Conservation (phyloP, 2,797 vertebrate species). For the Morelia viridis region DNA sequence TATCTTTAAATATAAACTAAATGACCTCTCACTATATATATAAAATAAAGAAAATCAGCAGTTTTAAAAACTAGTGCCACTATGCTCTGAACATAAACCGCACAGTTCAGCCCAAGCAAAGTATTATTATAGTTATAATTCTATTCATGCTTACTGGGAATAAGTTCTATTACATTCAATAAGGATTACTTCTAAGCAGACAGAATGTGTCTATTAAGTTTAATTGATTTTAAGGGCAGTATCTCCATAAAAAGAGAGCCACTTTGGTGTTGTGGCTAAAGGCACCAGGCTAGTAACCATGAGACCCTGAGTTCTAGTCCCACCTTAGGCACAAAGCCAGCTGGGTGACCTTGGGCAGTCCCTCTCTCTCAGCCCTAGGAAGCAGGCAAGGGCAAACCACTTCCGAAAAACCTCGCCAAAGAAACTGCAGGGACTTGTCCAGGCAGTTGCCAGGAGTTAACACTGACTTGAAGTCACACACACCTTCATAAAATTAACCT, state of each 20-base stretch:
- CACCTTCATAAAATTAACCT: too few species aligned
- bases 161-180: neutral
- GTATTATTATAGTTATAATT: neutral
- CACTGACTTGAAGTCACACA: too few species aligned
- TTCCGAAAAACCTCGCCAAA: too few species aligned
- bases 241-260: neutral
- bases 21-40: neutral
- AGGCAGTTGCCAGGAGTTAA: too few species aligned
- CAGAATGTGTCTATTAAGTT: neutral
- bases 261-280: neutral
- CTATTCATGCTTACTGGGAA: neutral
- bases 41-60: neutral
- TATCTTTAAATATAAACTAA: neutral
- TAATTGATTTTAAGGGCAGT: neutral
- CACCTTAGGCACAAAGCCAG: neutral
- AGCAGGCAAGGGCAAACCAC: neutral
- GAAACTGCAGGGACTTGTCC: too few species aligned
- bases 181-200: neutral
- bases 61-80: conserved; percentile 8
- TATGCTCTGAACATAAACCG: neutral
- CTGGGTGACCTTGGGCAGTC: neutral
- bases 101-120: neutral
- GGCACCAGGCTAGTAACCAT: neutral
- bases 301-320: neutral
- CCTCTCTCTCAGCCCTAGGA: neutral